Base-by-base conservation (phyloP, 2,888 invertebrate species). In the Mesopsocus fuscifrons region DNA sequence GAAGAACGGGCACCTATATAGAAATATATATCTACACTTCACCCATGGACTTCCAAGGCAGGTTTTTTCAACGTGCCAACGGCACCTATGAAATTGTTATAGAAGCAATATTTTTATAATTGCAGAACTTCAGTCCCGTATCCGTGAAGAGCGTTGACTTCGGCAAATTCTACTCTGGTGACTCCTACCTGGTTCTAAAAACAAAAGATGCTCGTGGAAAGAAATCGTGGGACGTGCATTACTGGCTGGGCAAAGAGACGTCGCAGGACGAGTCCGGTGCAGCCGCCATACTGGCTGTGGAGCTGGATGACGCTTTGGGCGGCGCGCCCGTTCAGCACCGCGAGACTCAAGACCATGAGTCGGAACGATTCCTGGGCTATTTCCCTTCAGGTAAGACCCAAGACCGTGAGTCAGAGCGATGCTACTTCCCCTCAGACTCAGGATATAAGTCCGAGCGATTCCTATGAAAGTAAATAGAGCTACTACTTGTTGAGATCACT, bases 261-360 rank as follows among this genome's bases (percentile, higher is more conserved):
- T 71, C 76, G 0, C 77, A 77, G 57, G 81, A 81, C 58, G 81
- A 81, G 61, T 69, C 77, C 2, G 80, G 80, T 1, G 70, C 79
- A 2, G 80, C 80, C 1, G 81, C 81, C 44, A 79, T 80, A 43
- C 60, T 77, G 48, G 73, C 84, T 0, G 84, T 91, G 1, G 84
- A 85, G 44, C 61, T 91, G 41, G 89, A 89, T 53, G 85, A 89
- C 54, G 70, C 74, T 46, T 69, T 91, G 31, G 76, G 78, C 9
- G 89, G 89, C 0, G 74, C 70, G 1, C 85, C 89, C 0, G 72
- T 88, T 1, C 87, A 91, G 58, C 78, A 89, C 58, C 67, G 89
- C 41, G 89, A 91, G 63, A 74, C 78, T 3, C 76, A 89, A 65
- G 80, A 80, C 23, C 77, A 87, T 51, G 89, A 91, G 60, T 81